A percentile compares a stretch with the other conserved stretches of the same genome.
Evolutionary conservation across 1,140 invertebrate genomes (phyloP).

Genomic region (Trachelipus rathkii): DNA sequence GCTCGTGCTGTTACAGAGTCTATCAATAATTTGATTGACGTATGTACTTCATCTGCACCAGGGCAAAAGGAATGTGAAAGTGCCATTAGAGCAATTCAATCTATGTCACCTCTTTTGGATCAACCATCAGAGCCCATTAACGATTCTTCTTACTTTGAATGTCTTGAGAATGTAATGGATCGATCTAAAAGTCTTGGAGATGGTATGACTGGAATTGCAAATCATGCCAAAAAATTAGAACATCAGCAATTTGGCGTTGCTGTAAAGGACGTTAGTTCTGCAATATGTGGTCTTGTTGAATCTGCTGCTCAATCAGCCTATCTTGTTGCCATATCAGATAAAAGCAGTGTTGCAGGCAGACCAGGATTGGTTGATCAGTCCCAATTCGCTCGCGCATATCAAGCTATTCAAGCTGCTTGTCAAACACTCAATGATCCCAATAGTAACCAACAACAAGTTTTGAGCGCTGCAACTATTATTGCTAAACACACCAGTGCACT

Average conservation of each 20-base stretch:
- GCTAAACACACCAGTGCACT: slow-evolving; percentile 94
- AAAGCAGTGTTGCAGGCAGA: slow-evolving; percentile 80
- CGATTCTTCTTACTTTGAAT: slow-evolving; percentile 88
- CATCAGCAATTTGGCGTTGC: slow-evolving; percentile 81
- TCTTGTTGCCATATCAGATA: slow-evolving; percentile 86
- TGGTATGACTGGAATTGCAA: slow-evolving; percentile 90
- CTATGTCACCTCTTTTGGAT: slow-evolving; percentile 73
- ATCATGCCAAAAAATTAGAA: slow-evolving; percentile 81
- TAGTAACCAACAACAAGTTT: slow-evolving; percentile 76
- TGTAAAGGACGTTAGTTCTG: slow-evolving; percentile 74
- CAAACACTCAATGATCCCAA: slow-evolving; percentile 69
- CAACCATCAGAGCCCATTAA: slow-evolving; percentile 83
- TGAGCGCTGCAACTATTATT: slow-evolving; percentile 86
- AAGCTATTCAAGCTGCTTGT: slow-evolving; percentile 85
- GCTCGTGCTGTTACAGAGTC: slow-evolving; percentile 82
- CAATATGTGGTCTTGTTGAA: slow-evolving; percentile 90
- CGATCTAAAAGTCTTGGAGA: slow-evolving; percentile 83
- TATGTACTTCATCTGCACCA: slow-evolving; percentile 73
- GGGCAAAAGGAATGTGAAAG: slow-evolving; percentile 96
- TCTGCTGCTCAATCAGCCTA: slow-evolving; percentile 90
- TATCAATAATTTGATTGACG: slow-evolving; percentile 82
- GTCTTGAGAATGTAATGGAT: slow-evolving; percentile 88
- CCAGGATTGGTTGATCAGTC: slow-evolving; percentile 88
- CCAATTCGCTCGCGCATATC: slow-evolving; percentile 78
- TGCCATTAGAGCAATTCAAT: slow-evolving; percentile 87